These are phyloP conservation scores for Herpetotheres cachinnans DNA, from an alignment of 2,113 vertebrate genomes.

Conservation along the genomic window DNA sequence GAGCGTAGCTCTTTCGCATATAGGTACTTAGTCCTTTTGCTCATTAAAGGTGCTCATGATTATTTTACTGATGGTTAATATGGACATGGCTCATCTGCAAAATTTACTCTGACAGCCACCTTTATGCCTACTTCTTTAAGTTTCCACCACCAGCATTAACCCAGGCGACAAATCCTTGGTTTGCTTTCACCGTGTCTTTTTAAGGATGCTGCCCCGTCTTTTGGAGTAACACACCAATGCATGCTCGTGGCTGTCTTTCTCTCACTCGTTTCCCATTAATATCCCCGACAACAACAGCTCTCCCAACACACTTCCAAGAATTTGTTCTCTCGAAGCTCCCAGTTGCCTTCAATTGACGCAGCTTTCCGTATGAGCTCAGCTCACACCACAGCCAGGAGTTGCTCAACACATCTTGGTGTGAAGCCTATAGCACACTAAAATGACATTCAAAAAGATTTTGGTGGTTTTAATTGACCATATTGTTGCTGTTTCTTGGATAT, in stretches of 20 bases:
- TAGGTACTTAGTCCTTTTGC: background rate
- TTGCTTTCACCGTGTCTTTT: background rate
- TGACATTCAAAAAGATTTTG: background rate
- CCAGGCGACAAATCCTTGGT: background rate
- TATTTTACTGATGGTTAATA: background rate
- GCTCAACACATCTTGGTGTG: background rate
- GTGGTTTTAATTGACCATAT: background rate
- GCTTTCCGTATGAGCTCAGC: background rate
- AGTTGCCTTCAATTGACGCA: background rate
- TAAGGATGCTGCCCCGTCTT: background rate
- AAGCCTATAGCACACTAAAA: background rate
- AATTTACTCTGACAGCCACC: too few species aligned
- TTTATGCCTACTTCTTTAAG: background rate
- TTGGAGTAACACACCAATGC: background rate
- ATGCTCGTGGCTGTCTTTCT: fast-evolving
- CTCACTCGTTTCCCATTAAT: background rate
- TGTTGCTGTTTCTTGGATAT: background rate
- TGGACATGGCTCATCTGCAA: background rate
- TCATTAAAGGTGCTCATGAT: background rate
- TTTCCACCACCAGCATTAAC: background rate
- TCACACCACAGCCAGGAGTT: background rate
- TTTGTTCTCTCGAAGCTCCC: background rate
- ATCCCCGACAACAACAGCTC: background rate
- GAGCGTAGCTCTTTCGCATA: background rate
- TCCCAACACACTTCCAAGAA: background rate